Evolutionary conservation across 2,888 invertebrate species (phyloP).

Genomic region (Andricus curvator): DNA sequence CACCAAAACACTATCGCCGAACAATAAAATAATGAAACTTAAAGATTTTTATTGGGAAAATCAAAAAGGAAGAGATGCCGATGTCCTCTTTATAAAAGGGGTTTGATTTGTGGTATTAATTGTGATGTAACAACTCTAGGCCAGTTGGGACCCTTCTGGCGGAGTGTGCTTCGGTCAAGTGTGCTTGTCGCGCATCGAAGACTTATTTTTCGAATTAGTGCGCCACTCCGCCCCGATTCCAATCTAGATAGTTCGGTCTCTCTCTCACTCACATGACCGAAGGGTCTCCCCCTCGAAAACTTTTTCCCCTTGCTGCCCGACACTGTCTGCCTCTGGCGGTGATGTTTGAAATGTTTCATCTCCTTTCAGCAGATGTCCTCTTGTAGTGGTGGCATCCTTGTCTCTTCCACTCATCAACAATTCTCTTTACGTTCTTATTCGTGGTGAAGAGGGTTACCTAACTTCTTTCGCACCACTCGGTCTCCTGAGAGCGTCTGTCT

Average conservation of each 20-base stretch:
- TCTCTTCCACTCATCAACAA: slow-evolving; percentile 19
- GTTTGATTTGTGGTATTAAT: slow-evolving; percentile 51
- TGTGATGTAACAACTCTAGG: slow-evolving; percentile 46
- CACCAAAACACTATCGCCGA: not conserved
- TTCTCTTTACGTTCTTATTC: slow-evolving; percentile 42
- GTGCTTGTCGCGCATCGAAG: slow-evolving; percentile 71
- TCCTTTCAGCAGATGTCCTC: slow-evolving; percentile 18
- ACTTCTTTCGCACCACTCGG: slow-evolving; percentile 46
- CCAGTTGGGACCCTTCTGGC: slow-evolving; percentile 66
- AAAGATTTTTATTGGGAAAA: not conserved
- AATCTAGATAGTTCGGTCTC: slow-evolving; percentile 45
- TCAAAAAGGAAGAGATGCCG: slow-evolving; percentile 56
- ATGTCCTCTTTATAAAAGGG: slow-evolving; percentile 22
- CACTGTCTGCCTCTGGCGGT: slow-evolving; percentile 44
- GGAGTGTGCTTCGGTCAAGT: slow-evolving; percentile 76
- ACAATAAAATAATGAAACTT: not conserved
- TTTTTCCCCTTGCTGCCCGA: slow-evolving; percentile 34
- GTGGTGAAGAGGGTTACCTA: slow-evolving; percentile 38
- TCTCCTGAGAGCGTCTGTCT: slow-evolving; percentile 47
- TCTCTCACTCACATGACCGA: slow-evolving; percentile 38
- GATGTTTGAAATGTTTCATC: not conserved
- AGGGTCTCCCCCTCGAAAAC: slow-evolving; percentile 46
- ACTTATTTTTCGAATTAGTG: slow-evolving; percentile 74
- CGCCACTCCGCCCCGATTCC: slow-evolving; percentile 62
- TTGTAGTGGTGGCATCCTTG: slow-evolving; percentile 20